A percentile compares a stretch with the other conserved stretches of the same genome.
Evolutionary conservation across 2,113 vertebrate genomes (phyloP).

Genomic region (Ranitomeya variabilis): DNA sequence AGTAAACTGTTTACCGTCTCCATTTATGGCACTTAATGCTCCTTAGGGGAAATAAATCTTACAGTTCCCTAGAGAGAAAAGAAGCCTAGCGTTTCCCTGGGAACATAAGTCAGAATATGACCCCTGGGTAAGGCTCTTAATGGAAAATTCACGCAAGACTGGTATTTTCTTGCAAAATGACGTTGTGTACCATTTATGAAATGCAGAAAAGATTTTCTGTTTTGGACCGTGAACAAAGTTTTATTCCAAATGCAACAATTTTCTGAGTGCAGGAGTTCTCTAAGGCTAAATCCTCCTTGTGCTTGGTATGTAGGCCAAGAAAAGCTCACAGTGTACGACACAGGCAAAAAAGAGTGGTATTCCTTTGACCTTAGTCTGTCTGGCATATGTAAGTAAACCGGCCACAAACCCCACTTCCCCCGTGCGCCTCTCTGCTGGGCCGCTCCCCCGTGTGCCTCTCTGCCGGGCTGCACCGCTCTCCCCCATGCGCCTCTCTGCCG

Average conservation of each 20-base stretch:
- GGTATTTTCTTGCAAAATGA: neutral
- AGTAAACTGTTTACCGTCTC: constrained; percentile 5
- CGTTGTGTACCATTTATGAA: neutral
- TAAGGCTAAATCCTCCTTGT: no score
- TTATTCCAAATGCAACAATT: neutral
- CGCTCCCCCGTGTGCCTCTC: no score
- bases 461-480: no score
- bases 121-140: constrained; percentile 1
- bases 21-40: constrained; percentile 15
- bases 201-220: neutral
- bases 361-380: no score
- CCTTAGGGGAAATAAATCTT: constrained; percentile 16
- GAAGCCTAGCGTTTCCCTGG: constrained; percentile 24
- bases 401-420: no score
- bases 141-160: neutral
- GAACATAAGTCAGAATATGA: constrained; percentile 22
- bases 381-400: no score
- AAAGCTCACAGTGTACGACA: no score
- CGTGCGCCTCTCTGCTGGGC: no score
- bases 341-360: no score
- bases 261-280: neutral
- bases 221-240: neutral
- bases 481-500: no score
- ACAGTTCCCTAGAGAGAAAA: neutral
- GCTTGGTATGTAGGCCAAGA: no score